phyloP scores from a whole-genome alignment of 2,113 vertebrate genomes.

The Amphilophus citrinellus region DNA sequence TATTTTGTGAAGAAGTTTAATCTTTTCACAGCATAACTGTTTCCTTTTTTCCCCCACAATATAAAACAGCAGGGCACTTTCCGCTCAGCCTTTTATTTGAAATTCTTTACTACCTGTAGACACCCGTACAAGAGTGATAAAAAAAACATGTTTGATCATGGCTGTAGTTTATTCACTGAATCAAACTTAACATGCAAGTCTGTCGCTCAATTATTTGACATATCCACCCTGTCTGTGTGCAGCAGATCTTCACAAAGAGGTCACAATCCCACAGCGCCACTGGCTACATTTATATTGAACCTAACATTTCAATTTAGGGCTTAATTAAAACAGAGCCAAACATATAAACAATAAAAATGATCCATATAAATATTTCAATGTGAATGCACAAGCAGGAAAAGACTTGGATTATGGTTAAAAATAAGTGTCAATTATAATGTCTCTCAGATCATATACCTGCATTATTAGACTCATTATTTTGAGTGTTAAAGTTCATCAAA shows the following conservation, averaged over 20 bases:
- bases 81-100: background rate
- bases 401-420: too few relatives aligned
- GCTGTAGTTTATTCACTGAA: background rate
- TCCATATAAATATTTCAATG: background rate
- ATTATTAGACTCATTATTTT: too few relatives aligned
- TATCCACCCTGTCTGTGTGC: background rate
- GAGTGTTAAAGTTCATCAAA: too few relatives aligned
- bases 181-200: background rate
- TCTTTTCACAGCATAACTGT: slow-evolving; percentile 16
- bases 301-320: background rate
- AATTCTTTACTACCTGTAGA: background rate
- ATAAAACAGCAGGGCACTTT: background rate
- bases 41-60: background rate
- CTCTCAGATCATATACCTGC: too few relatives aligned
- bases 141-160: background rate
- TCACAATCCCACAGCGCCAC: background rate
- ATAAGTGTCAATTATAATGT: too few relatives aligned
- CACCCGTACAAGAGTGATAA: background rate
- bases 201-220: background rate
- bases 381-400: background rate
- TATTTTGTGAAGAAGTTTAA: slow-evolving; percentile 25
- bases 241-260: background rate
- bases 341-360: background rate
- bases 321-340: background rate
- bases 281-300: background rate